Evolutionary conservation across 2,113 vertebrate genomes (phyloP), one percentile per base, ranked within the genome.

Genomic region (Halichoeres trimaculatus): DNA sequence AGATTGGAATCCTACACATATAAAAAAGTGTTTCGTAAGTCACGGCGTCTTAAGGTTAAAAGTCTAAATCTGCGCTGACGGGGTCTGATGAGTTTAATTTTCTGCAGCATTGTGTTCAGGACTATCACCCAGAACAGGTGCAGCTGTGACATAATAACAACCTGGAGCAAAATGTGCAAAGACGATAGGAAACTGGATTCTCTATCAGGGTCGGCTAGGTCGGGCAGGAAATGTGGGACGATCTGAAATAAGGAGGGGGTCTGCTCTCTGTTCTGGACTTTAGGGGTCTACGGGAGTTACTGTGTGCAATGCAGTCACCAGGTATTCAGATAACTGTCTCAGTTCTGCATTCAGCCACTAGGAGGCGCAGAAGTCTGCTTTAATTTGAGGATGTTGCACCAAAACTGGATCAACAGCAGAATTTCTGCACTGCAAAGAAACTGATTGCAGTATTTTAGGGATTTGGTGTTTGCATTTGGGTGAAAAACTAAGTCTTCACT

Each of bases 281-380:
- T 16, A 55, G 34, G 61, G 55, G 5, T 76, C 65, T 85, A 88
- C 24, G 17, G 22, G 50, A 58, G 47, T 41, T 66, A 64, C 1
- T 45, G 4, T 16, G 57, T 26, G 57, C 64, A 71, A 43, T 78
- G 64, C 69, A 78, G 84, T 84, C 80, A 75, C 23, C n/a, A 55
- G 43, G 61, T 70, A 73, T 84, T 52, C 64, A 50, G 52, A 70
- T 35, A 75, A 8, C 30, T 17, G 8, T 47, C 74, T 57, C 51
- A 50, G 43, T 56, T 68, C 36, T 52, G 48, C 47, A 50, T 17
- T 60, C 52, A 34, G 54, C 2, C 10, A 43, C 12, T 11, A 30
- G 9, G 34, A 56, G 17, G 23, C 60, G 23, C 36, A 68, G 24
- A 69, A 48, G 54, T 60, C 26, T 69, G 5, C 1, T 64, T 57